Conservation (phyloP, 2,113 vertebrate genomes). For the Onychostruthus taczanowskii region DNA sequence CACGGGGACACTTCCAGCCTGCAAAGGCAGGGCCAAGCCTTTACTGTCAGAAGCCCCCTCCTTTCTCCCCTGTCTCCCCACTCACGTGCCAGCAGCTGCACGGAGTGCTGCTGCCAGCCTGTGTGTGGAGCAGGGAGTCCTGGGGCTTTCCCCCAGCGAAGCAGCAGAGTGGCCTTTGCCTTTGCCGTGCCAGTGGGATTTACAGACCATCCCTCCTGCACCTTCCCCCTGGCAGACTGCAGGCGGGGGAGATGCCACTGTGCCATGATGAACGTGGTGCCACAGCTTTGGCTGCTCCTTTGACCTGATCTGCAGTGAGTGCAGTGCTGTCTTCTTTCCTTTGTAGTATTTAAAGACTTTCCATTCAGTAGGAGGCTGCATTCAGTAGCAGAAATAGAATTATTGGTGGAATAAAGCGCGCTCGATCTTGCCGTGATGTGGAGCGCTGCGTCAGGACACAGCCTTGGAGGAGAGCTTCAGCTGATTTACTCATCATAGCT, state of each 20-base stretch:
- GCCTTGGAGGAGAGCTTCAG: neutral
- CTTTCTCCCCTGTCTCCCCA: neutral
- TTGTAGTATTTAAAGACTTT: constrained; percentile 10
- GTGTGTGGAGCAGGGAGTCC: neutral
- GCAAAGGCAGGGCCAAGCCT: neutral
- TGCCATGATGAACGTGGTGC: constrained; percentile 56
- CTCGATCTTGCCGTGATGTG: neutral
- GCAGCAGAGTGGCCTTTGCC: neutral
- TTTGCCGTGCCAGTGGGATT: accelerated
- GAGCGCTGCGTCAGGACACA: neutral
- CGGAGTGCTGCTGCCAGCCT: accelerated
- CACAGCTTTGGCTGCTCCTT: constrained; percentile 68
- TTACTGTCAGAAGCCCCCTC: neutral
- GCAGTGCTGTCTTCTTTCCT: neutral
- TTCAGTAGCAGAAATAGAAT: constrained; percentile 42
- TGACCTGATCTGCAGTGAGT: constrained; percentile 20
- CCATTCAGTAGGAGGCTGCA: constrained; percentile 34
- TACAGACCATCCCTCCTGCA: neutral
- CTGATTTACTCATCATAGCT: neutral
- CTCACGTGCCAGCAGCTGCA: neutral
- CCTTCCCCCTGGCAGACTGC: neutral
- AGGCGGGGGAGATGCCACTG: neutral
- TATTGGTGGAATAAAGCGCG: neutral
- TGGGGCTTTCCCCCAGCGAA: neutral
- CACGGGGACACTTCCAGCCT: neutral